phyloP scores from a whole-genome alignment of 2,888 invertebrate species.

The Megalurothrips usitatus region DNA sequence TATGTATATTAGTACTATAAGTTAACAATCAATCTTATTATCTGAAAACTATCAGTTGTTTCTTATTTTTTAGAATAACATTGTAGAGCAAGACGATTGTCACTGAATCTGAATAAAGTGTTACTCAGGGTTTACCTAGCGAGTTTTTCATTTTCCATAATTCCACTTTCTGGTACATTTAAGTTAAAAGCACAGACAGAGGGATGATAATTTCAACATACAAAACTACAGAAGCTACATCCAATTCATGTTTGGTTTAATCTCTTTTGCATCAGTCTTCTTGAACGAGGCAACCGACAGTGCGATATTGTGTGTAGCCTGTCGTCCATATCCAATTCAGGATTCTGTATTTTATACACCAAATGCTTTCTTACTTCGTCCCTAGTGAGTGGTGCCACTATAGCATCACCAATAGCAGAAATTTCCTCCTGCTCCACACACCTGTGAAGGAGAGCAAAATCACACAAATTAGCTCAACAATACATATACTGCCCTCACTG shows the following conservation, averaged over 20 bases:
- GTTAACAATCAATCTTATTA: too few relatives aligned
- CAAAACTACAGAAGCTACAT: neutral
- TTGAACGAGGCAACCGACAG: conserved; percentile 1
- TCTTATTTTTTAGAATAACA: too few relatives aligned
- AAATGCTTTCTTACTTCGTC: conserved; percentile 1
- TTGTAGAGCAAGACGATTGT: too few relatives aligned
- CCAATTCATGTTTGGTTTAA: neutral
- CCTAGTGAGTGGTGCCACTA: neutral
- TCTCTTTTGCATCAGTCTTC: conserved; percentile 19
- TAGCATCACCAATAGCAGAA: neutral
- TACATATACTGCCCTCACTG: neutral
- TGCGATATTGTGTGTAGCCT: conserved; percentile 1
- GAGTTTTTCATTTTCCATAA: too few relatives aligned
- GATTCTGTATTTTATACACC: conserved; percentile 5
- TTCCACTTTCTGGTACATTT: too few relatives aligned
- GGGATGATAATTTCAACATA: neutral
- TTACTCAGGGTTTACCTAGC: neutral
- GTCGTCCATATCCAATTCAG: neutral
- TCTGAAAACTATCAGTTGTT: too few relatives aligned
- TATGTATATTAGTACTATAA: too few relatives aligned
- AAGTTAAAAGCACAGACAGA: too few relatives aligned
- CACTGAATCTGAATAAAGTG: neutral
- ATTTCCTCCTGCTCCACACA: conserved; percentile 8
- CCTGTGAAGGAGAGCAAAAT: neutral
- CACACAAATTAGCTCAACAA: too few relatives aligned